phyloP scores from a whole-genome alignment of 2,797 vertebrate species.

The Euthynnus affinis region DNA sequence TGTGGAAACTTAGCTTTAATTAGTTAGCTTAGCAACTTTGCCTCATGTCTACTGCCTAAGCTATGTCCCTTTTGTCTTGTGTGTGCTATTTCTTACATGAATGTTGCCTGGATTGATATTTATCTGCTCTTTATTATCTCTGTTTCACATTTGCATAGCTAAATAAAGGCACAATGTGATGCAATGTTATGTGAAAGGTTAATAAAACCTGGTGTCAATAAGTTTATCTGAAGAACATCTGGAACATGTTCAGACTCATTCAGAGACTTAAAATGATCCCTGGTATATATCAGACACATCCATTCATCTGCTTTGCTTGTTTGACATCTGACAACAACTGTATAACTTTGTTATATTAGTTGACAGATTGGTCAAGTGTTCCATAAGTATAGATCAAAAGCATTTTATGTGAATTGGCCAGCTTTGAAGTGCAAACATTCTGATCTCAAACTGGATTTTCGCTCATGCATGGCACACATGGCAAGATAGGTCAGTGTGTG shows the following conservation, averaged over 20 bases:
- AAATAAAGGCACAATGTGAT: neutral
- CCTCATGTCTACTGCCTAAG: slow-evolving; percentile 42
- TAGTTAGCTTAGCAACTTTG: slow-evolving; percentile 74
- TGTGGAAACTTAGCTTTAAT: slow-evolving; percentile 14
- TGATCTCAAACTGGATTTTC: slow-evolving; percentile 28
- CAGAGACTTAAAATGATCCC: neutral
- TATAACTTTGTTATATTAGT: slow-evolving; percentile 29
- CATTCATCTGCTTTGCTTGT: neutral
- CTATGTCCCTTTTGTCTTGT: slow-evolving; percentile 53
- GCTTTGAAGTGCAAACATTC: slow-evolving; percentile 35
- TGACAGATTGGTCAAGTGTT: slow-evolving; percentile 5
- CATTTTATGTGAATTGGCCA: slow-evolving; percentile 33
- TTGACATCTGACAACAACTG: slow-evolving; percentile 12
- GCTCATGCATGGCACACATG: slow-evolving; percentile 17
- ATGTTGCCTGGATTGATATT: neutral
- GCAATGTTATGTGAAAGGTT: neutral
- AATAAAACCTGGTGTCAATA: slow-evolving; percentile 16
- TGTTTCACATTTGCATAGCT: no score
- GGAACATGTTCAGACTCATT: slow-evolving; percentile 8
- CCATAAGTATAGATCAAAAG: slow-evolving; percentile 21
- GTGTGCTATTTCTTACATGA: slow-evolving; percentile 27
- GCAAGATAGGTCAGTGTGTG: slow-evolving; percentile 5
- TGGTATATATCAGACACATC: neutral
- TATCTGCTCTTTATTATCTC: neutral
- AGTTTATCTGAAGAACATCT: neutral